Evolutionary conservation across 2,113 vertebrate species (phyloP), one percentile per base, ranked within the genome.

Genomic region (Hyperopisus bebe): DNA sequence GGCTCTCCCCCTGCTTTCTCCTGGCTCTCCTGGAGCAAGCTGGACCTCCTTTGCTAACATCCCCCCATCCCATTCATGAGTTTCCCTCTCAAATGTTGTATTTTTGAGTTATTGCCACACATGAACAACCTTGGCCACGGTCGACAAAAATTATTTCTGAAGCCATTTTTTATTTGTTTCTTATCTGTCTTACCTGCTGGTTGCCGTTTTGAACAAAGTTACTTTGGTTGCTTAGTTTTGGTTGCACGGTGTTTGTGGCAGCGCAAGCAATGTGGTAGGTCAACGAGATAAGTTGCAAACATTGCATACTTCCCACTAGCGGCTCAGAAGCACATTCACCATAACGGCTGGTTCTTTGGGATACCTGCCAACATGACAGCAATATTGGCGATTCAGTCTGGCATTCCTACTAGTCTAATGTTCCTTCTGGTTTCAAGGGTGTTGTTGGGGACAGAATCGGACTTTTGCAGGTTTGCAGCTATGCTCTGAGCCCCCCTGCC

Each of bases 181-280:
- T 42, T 80, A 80, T 80, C 74, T 80, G 31, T 80, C 15, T 80
- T 80, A 80, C 74, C 74, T 80, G 74, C 74, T 80, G 74, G 31
- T 80, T 42, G 15, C 35, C n/a, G 1, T 77, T 77, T 77, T 17
- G 6, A 35, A 77, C 31, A 42, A 80, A 35, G 31, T 39, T 77
- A 80, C 35, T 42, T 17, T 19, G 31, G 35, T 39, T 17, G 74
- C 74, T 80, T 80, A 13, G 15, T 80, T 42, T 19, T 80, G 74
- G 74, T 42, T 39, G 4, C 35, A 42, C 13, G 2, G 74, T 17
- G 6, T 42, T 17, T 42, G 74, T 80, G 13, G 15, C 70, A 15
- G 31, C 0, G 70, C 35, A 8, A 15, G 74, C 35, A 39, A 42
- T 80, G 74, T 42, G 35, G 35, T 42, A 80, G 35, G 74, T 80